Percentiles rank a stretch among this genome's conserved stretches.
Evolutionary conservation across 2,797 vertebrate species (phyloP).

Genomic region (Anas acuta): DNA sequence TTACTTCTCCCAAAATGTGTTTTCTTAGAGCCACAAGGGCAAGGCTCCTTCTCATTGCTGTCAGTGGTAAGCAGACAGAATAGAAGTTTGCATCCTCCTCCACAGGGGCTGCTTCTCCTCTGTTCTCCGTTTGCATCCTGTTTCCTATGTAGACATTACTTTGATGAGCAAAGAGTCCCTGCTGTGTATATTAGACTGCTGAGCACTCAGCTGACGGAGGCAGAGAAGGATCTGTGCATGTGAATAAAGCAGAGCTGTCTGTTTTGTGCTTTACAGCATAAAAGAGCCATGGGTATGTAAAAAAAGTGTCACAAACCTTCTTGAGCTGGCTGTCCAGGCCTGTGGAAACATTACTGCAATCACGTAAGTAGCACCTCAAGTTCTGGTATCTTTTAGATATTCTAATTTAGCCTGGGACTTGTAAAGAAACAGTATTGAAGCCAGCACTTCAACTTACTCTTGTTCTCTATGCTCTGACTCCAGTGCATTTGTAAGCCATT

Average conservation of each 20-base stretch:
- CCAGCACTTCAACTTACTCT: background rate
- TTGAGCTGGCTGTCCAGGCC: slow-evolving; percentile 61
- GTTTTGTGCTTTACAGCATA: slow-evolving; percentile 73
- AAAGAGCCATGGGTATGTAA: slow-evolving; percentile 79
- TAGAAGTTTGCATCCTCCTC: background rate
- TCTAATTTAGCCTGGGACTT: background rate
- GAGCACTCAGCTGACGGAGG: background rate
- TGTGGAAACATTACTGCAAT: slow-evolving; percentile 70
- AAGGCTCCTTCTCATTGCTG: background rate
- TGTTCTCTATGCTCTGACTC: background rate
- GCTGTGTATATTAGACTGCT: accelerated
- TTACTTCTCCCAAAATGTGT: background rate
- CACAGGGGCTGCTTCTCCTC: background rate
- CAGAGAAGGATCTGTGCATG: accelerated
- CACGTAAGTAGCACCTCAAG: slow-evolving; percentile 65
- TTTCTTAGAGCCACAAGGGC: too few species aligned
- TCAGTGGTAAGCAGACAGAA: background rate
- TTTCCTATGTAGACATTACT: background rate
- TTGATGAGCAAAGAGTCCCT: background rate
- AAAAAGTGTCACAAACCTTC: slow-evolving; percentile 52
- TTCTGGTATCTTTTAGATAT: background rate
- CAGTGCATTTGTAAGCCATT: background rate
- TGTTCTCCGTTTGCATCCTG: background rate
- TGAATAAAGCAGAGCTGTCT: background rate
- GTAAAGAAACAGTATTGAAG: background rate